These are phyloP conservation scores for Pollenia angustigena DNA, from an alignment of 2,888 invertebrate species.

Conservation along the genomic window DNA sequence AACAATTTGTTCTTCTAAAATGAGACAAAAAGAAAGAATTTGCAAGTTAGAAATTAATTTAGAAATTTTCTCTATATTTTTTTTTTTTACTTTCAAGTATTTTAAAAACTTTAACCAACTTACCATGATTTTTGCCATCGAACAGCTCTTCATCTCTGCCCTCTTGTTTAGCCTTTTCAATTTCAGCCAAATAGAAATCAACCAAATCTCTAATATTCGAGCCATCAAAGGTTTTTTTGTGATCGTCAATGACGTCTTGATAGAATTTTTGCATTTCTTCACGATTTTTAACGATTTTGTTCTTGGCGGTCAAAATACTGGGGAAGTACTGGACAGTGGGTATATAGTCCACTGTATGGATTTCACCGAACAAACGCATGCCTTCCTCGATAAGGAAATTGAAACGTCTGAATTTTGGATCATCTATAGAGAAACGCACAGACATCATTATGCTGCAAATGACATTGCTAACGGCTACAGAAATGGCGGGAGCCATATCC, in stretches of 20 bases:
- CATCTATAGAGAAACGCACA: slow-evolving; percentile 91
- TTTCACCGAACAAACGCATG: slow-evolving; percentile 93
- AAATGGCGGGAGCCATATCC: slow-evolving; percentile 90
- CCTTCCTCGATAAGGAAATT: slow-evolving; percentile 96
- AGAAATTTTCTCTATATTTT: background rate
- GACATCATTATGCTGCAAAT: slow-evolving; percentile 96
- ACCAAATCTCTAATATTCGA: slow-evolving; percentile 92
- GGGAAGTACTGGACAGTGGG: slow-evolving; percentile 90
- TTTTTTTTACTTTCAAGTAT: background rate
- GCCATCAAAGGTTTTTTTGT: slow-evolving; percentile 90
- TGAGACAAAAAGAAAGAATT: background rate
- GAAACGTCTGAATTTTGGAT: slow-evolving; percentile 90
- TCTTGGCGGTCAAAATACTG: slow-evolving; percentile 87
- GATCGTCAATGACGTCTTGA: slow-evolving; percentile 92
- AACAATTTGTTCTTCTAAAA: slow-evolving; percentile 93
- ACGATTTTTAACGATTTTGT: slow-evolving; percentile 88
- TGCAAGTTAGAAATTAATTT: too few species aligned
- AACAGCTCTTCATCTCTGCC: slow-evolving; percentile 90
- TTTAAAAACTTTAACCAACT: slow-evolving; percentile 79
- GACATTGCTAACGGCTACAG: slow-evolving; percentile 94
- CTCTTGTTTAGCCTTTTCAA: slow-evolving; percentile 91
- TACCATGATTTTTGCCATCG: slow-evolving; percentile 94
- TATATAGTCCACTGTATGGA: slow-evolving; percentile 93
- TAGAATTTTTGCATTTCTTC: slow-evolving; percentile 94
- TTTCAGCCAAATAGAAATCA: slow-evolving; percentile 93